Evolutionary conservation across 2,113 vertebrate genomes (phyloP).

Genomic region (Daubentonia madagascariensis): DNA sequence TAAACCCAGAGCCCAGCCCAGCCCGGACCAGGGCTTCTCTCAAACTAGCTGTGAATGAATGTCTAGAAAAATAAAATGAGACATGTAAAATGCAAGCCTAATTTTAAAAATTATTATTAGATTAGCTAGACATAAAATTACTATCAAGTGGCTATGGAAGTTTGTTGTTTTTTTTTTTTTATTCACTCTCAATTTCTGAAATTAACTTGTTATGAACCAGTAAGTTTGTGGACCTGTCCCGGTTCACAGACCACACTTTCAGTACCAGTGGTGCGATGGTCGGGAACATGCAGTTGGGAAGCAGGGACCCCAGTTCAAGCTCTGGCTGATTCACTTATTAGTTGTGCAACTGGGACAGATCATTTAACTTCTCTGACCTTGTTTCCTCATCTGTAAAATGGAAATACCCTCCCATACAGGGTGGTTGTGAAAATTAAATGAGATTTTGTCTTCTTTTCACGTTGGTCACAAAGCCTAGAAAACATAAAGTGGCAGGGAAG

Average conservation of each 20-base stretch:
- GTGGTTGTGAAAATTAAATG: neutral
- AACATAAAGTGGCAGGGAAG: neutral
- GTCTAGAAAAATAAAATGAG: neutral
- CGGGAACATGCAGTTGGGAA: rapidly evolving
- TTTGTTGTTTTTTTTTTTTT: neutral
- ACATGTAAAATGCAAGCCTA: neutral
- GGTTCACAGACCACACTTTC: neutral
- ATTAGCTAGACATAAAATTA: neutral
- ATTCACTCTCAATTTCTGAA: neutral
- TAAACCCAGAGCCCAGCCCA: neutral
- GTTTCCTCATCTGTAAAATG: neutral
- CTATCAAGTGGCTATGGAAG: neutral
- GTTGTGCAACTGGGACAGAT: neutral
- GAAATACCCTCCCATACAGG: neutral
- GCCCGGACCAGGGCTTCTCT: neutral
- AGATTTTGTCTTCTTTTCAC: neutral
- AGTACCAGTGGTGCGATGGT: rapidly evolving
- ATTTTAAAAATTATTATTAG: neutral
- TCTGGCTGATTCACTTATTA: neutral
- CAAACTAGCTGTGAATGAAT: neutral
- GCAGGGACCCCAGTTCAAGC: neutral
- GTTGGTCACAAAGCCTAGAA: neutral
- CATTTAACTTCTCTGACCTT: neutral
- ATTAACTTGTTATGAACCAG: neutral
- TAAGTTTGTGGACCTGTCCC: neutral